Conservation (phyloP, 2,797 vertebrate species). For the Sebastolobus altivelis region DNA sequence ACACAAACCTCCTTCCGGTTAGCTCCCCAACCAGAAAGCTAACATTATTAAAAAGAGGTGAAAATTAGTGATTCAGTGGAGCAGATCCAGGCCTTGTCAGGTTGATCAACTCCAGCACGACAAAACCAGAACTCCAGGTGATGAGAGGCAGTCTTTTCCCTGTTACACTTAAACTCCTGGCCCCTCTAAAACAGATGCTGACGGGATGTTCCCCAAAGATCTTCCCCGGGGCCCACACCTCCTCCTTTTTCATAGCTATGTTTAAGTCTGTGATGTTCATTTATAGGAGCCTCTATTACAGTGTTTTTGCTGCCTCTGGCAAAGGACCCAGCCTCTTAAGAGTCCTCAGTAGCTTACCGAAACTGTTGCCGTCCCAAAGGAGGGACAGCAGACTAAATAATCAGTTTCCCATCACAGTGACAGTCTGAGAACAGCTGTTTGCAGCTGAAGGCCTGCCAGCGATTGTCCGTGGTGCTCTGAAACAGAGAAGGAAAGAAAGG, state of each 20-base stretch:
- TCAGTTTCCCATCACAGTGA: conserved; percentile 68
- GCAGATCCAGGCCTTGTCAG: conserved; percentile 6
- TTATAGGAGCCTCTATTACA: conserved; percentile 47
- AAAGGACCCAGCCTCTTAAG: conserved; percentile 59
- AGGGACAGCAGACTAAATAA: conserved; percentile 83
- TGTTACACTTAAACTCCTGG: conserved; percentile 19
- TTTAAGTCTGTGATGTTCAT: conserved; percentile 67
- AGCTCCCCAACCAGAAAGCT: background rate
- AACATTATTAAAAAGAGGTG: background rate
- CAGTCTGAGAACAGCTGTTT: conserved; percentile 83
- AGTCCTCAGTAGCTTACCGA: conserved; percentile 56
- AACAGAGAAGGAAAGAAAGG: conserved; percentile 43
- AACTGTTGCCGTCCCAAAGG: conserved; percentile 69
- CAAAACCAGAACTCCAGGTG: conserved; percentile 58
- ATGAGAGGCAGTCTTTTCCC: conserved; percentile 56
- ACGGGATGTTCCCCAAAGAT: conserved; percentile 49
- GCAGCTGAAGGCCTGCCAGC: conserved; percentile 74
- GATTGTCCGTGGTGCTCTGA: conserved; percentile 52
- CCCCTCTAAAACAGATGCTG: conserved; percentile 62
- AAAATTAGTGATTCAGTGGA: conserved; percentile 16
- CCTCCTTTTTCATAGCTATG: conserved; percentile 64
- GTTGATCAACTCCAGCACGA: conserved; percentile 67
- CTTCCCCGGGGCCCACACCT: conserved; percentile 20
- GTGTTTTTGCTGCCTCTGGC: conserved; percentile 60
- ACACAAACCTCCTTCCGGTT: background rate